Conservation (phyloP, 2,113 vertebrate species). For the Struthio camelus region DNA sequence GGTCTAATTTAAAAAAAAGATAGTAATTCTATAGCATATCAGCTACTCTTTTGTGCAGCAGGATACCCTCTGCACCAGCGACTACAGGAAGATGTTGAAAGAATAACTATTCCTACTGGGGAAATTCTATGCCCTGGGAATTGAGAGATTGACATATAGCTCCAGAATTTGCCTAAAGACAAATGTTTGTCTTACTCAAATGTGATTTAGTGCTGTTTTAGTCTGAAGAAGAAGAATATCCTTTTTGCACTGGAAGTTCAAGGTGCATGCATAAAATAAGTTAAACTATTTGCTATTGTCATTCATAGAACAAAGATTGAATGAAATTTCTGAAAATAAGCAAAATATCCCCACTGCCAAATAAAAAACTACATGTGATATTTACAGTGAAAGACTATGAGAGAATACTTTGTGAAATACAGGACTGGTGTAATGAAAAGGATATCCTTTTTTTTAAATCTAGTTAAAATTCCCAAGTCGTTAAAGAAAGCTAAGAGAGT, state of each 20-base stretch:
- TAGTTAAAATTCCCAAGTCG: neutral
- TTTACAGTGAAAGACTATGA: neutral
- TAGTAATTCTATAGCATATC: neutral
- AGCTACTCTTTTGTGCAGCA: neutral
- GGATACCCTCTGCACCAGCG: neutral
- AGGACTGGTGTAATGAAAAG: neutral
- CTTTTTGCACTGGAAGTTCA: neutral
- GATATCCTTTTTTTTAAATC: neutral
- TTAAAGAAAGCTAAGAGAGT: neutral
- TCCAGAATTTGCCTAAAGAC: constrained; percentile 32
- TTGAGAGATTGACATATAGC: constrained; percentile 16
- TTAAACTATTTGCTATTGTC: neutral
- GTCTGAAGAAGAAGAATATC: neutral
- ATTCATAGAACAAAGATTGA: neutral
- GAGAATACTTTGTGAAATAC: neutral
- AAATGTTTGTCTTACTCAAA: constrained; percentile 36
- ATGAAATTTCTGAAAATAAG: neutral
- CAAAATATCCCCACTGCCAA: neutral
- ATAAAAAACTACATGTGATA: neutral
- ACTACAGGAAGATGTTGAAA: constrained; percentile 20
- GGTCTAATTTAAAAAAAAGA: neutral
- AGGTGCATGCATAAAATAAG: neutral
- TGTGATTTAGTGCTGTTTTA: constrained; percentile 42
- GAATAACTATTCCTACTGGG: neutral
- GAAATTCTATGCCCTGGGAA: neutral